phyloP scores from a whole-genome alignment of 2,113 vertebrate genomes.

The Sander lucioperca region DNA sequence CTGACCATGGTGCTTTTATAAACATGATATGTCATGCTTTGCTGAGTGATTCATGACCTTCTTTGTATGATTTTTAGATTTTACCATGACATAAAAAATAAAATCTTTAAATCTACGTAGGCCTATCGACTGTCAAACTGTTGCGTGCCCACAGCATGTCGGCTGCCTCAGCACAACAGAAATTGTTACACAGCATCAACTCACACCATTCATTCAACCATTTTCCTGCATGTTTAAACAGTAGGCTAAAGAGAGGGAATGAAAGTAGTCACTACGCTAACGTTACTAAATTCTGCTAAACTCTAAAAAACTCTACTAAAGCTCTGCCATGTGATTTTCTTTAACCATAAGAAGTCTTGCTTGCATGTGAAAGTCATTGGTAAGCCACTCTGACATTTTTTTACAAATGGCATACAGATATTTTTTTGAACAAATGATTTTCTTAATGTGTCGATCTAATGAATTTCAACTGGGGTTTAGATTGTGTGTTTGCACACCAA shows the following conservation, averaged over 20 bases:
- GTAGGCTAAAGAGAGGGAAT: neutral
- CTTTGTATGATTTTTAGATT: neutral
- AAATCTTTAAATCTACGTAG: neutral
- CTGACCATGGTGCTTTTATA: neutral
- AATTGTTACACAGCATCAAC: neutral
- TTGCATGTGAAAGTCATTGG: neutral
- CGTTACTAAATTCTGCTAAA: neutral
- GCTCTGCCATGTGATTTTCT: neutral
- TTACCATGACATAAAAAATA: neutral
- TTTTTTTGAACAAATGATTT: too few species aligned
- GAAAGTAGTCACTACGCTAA: neutral
- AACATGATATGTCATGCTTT: slow-evolving; percentile 11
- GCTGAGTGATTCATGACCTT: slow-evolving; percentile 20
- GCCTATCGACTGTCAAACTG: neutral
- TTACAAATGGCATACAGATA: neutral
- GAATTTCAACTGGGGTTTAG: too few species aligned
- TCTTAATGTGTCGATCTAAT: too few species aligned
- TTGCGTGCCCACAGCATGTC: neutral
- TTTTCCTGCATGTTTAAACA: neutral
- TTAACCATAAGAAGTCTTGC: neutral
- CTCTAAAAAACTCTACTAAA: too few species aligned
- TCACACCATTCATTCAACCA: neutral
- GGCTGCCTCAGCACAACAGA: neutral
- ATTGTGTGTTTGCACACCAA: too few species aligned
- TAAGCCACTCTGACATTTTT: neutral